phyloP scores from a whole-genome alignment of 1,140 invertebrate genomes.

The Battus philenor region DNA sequence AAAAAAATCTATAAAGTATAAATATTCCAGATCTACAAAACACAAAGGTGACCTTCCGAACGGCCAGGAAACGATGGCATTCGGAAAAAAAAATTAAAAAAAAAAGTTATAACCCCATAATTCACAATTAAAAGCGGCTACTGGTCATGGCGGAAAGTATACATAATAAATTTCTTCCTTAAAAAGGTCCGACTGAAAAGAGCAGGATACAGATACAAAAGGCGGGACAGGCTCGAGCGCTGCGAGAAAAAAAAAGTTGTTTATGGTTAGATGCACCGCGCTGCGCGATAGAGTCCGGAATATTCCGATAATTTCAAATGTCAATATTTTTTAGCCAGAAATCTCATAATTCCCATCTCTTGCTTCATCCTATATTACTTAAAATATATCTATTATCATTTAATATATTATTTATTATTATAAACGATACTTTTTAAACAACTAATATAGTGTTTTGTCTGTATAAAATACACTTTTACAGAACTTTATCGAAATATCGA shows the following conservation, averaged over 20 bases:
- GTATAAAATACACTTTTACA: too few relatives aligned
- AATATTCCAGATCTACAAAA: conserved; percentile 55
- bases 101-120: conserved; percentile 63
- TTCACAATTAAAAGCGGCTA: conserved; percentile 73
- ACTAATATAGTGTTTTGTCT: too few relatives aligned
- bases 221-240: conserved; percentile 38
- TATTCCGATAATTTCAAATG: too few relatives aligned
- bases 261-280: conserved; percentile 41
- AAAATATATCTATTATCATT: too few relatives aligned
- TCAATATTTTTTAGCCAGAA: too few relatives aligned
- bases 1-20: conserved; percentile 36
- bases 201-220: conserved; percentile 64
- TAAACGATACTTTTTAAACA: too few relatives aligned
- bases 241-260: conserved; percentile 53
- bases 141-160: conserved; percentile 69
- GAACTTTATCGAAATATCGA: too few relatives aligned
- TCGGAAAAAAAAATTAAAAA: conserved; percentile 17
- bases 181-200: conserved; percentile 70
- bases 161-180: conserved; percentile 72
- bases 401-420: too few relatives aligned
- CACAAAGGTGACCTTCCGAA: conserved; percentile 64
- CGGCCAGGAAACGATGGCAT: conserved; percentile 47
- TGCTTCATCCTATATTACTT: too few relatives aligned
- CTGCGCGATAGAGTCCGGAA: not conserved
- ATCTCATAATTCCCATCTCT: too few relatives aligned